These are phyloP conservation scores for Rhadinocentrus ornatus DNA, from an alignment of 2,797 vertebrate species.

Conservation along the genomic window DNA sequence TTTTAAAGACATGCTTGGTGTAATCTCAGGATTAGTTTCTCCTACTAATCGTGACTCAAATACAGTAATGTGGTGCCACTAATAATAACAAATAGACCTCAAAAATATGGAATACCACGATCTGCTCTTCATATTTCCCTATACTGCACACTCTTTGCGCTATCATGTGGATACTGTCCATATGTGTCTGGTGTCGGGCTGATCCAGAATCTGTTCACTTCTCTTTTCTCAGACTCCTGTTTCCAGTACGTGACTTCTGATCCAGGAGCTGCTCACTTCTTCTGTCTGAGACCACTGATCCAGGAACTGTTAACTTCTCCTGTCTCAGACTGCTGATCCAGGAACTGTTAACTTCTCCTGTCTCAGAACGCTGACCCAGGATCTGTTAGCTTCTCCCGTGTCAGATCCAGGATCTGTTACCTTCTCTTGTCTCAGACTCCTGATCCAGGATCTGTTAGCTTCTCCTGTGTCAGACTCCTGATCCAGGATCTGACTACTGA, in stretches of 20 bases:
- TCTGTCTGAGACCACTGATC: no score
- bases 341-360: no score
- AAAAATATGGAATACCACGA: not conserved
- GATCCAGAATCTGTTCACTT: conserved; percentile 19
- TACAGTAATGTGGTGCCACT: conserved; percentile 40
- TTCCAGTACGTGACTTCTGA: conserved; percentile 4
- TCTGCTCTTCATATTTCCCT: not conserved
- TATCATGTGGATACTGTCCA: conserved; percentile 14
- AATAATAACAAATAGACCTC: conserved; percentile 35
- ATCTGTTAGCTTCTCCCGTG: no score
- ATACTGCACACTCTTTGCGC: conserved; percentile 11
- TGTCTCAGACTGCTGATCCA: no score
- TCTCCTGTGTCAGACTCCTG: no score
- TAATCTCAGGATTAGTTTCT: conserved; percentile 67
- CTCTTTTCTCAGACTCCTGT: no score
- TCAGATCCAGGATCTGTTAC: no score
- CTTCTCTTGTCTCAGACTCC: no score
- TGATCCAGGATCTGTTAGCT: no score
- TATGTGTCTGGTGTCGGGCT: conserved; percentile 12
- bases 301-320: no score
- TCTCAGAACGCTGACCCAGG: no score
- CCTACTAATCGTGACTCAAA: conserved; percentile 72
- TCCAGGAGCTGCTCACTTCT: not conserved
- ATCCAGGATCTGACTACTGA: no score
- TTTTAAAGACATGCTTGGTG: conserved; percentile 52